These are phyloP conservation scores for Leptinotarsa lineolata DNA, from an alignment of 1,140 invertebrate genomes.

Conservation along the genomic window DNA sequence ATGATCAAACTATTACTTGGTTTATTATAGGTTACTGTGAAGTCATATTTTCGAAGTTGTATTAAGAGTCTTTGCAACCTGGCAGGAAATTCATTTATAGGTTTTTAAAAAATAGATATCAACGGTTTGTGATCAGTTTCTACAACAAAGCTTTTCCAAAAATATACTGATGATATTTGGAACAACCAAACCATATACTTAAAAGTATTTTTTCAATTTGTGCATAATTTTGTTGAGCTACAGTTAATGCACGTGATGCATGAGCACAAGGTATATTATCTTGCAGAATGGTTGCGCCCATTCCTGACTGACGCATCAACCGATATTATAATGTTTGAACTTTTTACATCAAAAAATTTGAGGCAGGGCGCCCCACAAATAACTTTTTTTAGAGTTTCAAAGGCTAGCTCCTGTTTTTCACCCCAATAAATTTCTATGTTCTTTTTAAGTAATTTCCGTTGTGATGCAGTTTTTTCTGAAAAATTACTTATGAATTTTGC, in stretches of 20 bases:
- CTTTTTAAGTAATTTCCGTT: constrained; percentile 47
- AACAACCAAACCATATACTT: not conserved
- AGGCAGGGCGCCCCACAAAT: not conserved
- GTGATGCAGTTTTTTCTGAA: constrained; percentile 39
- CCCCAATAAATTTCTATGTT: constrained; percentile 29
- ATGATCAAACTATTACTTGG: not conserved
- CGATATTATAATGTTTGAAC: not conserved
- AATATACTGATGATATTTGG: not conserved
- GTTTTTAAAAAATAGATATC: not conserved
- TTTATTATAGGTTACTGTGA: not conserved
- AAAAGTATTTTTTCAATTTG: not conserved
- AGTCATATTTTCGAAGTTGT: not conserved
- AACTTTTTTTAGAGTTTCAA: not conserved
- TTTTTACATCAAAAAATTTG: not conserved
- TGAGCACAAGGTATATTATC: not conserved
- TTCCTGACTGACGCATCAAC: not conserved
- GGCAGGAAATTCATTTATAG: not conserved
- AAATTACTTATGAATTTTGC: constrained; percentile 33
- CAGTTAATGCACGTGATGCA: not conserved
- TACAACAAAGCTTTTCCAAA: not conserved
- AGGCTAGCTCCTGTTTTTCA: not conserved
- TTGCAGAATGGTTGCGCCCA: not conserved
- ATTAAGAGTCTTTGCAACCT: not conserved
- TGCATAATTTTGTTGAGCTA: not conserved
- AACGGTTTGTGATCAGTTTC: not conserved